These are phyloP conservation scores for Artemia franciscana DNA, from an alignment of 1,140 invertebrate genomes.

Conservation along the genomic window DNA sequence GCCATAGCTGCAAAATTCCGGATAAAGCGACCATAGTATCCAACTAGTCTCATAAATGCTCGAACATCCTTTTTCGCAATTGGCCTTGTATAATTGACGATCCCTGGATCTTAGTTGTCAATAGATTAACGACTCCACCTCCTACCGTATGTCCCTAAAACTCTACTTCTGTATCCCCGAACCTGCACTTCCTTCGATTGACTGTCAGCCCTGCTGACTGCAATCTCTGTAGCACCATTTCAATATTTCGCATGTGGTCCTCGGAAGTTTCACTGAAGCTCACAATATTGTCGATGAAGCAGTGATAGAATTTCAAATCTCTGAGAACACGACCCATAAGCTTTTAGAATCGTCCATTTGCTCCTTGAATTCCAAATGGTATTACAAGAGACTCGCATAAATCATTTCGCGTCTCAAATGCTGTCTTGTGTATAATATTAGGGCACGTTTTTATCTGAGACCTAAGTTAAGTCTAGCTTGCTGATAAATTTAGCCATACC, in stretches of 20 bases:
- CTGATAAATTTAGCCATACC: no score
- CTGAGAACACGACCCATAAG: no score
- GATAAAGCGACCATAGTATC: background rate
- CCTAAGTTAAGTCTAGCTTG: no score
- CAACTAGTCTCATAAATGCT: background rate
- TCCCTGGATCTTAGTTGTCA: background rate
- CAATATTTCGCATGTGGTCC: background rate
- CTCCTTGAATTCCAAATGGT: no score
- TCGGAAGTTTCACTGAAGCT: background rate
- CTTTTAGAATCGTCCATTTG: no score
- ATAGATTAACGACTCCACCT: background rate
- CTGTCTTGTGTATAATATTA: no score
- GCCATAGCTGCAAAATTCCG: background rate
- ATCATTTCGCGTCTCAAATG: no score
- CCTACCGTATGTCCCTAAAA: background rate
- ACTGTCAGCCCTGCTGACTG: background rate
- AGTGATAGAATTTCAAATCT: no score
- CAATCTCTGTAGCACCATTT: background rate
- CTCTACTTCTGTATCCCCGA: background rate
- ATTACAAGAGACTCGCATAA: no score
- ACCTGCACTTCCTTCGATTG: background rate
- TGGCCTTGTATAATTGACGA: background rate
- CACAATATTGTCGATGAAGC: background rate
- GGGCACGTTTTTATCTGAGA: no score
- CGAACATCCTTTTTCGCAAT: background rate